phyloP scores from a whole-genome alignment of 2,113 vertebrate species.

The Oriolus oriolus region DNA sequence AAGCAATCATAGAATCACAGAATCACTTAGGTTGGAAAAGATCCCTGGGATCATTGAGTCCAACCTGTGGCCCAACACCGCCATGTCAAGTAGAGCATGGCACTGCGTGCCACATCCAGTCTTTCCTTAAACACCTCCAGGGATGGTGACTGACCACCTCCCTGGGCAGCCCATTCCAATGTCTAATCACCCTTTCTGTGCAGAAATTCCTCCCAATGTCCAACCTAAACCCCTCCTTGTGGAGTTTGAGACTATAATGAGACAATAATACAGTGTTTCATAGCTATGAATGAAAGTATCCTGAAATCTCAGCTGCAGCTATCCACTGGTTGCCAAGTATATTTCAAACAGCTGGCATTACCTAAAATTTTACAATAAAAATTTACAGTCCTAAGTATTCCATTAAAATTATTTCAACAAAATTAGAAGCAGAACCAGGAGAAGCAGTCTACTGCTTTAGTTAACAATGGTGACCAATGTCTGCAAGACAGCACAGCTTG shows the following conservation, averaged over 20 bases:
- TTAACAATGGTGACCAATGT: neutral
- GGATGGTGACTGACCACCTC: neutral
- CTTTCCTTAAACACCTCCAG: neutral
- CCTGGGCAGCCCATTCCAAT: neutral
- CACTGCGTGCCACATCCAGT: neutral
- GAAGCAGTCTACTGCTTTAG: neutral
- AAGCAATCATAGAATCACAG: neutral
- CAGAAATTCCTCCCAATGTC: neutral
- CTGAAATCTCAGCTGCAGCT: neutral
- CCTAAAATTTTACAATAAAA: neutral
- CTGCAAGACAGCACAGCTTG: neutral
- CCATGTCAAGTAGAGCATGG: neutral
- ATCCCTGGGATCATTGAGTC: neutral
- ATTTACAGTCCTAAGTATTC: neutral
- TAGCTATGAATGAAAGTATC: neutral
- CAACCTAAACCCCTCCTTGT: neutral
- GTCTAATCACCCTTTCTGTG: neutral
- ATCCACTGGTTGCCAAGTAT: neutral
- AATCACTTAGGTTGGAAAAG: neutral
- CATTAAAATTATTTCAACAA: neutral
- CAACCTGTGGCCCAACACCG: fast-evolving
- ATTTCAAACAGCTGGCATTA: neutral
- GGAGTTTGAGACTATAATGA: neutral
- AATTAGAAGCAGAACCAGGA: neutral
- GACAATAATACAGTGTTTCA: neutral